Conservation (phyloP, 64 coral and sea anemone species). For the Stichodactyla helianthus region DNA sequence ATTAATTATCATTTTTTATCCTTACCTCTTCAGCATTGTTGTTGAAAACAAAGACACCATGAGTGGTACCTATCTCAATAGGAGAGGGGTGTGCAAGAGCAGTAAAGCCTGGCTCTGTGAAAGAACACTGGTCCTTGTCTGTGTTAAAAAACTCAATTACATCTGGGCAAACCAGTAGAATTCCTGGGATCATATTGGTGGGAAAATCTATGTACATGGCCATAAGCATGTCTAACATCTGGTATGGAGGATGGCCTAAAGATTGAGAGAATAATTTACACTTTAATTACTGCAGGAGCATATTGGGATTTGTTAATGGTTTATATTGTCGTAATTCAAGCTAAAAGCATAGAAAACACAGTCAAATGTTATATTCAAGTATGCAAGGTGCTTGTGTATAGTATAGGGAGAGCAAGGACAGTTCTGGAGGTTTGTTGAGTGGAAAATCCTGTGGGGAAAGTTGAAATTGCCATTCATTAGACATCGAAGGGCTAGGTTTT, state of each 20-base stretch:
- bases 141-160: constrained; percentile 71
- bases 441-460: too few species aligned
- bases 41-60: constrained; percentile 88
- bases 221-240: constrained; percentile 91
- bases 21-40: constrained; percentile 35
- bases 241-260: constrained; percentile 83
- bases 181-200: constrained; percentile 70
- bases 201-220: constrained; percentile 85
- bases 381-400: too few species aligned
- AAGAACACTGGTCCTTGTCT: constrained; percentile 57
- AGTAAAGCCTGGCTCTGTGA: constrained; percentile 88
- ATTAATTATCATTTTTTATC: not conserved
- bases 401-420: too few species aligned
- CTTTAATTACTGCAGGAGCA: too few species aligned
- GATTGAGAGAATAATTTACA: not conserved
- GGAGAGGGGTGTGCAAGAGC: constrained; percentile 94
- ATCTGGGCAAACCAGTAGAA: constrained; percentile 86
- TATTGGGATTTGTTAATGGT: too few species aligned
- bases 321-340: too few species aligned
- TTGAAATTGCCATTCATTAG: too few species aligned
- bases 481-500: too few species aligned
- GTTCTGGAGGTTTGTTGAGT: too few species aligned
- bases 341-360: too few species aligned
- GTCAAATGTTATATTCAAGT: too few species aligned
- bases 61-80: constrained; percentile 87